Evolutionary conservation across 2,113 vertebrate species (phyloP).

Genomic region (Gavialis gangeticus): DNA sequence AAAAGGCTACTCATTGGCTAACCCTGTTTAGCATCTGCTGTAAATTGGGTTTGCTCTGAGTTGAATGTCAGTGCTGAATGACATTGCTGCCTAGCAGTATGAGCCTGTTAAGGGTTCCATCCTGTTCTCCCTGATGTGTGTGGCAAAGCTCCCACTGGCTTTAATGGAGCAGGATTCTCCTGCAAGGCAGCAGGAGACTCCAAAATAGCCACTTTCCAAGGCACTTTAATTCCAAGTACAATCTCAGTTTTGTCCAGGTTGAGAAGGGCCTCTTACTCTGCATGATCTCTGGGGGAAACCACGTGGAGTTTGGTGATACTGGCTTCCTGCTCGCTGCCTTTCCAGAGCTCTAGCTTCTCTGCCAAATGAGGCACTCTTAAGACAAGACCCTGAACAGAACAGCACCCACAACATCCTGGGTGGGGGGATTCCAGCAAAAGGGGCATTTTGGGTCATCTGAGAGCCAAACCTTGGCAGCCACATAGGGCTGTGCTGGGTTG

Average conservation of each 20-base stretch:
- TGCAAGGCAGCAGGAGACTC: not conserved
- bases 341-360: not conserved
- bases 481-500: not conserved
- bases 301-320: not conserved
- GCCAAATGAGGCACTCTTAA: not conserved
- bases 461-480: not conserved
- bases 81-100: accelerated
- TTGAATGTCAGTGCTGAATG: not conserved
- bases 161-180: not conserved
- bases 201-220: not conserved
- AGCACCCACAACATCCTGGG: not conserved
- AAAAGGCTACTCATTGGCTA: not conserved
- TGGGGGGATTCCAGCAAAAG: not conserved
- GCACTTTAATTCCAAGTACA: not conserved
- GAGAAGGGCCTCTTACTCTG: not conserved
- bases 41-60: not conserved
- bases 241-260: not conserved
- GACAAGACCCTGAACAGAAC: not conserved
- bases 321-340: not conserved
- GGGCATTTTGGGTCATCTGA: not conserved
- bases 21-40: not conserved
- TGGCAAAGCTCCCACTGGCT: not conserved
- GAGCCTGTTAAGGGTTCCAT: not conserved
- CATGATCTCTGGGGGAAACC: not conserved
- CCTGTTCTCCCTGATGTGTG: not conserved